Percentiles rank a stretch among this genome's conserved stretches.
phyloP scores from a whole-genome alignment of 2,797 vertebrate genomes.

The Myotis findleyi region DNA sequence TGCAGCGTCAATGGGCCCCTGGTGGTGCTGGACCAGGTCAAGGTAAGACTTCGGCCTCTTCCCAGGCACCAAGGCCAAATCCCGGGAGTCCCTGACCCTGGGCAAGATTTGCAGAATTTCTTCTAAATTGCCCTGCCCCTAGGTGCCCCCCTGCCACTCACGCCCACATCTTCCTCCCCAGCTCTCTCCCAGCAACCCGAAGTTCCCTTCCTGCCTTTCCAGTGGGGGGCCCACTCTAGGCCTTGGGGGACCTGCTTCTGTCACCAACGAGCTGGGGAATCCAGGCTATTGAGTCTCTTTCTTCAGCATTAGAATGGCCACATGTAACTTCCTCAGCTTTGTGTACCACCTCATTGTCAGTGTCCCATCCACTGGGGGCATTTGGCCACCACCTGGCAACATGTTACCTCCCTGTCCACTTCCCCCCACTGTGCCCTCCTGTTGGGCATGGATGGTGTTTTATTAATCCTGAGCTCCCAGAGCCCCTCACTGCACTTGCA shows the following conservation, averaged over 20 bases:
- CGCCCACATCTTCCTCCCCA: background rate
- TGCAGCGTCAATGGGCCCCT: constrained; percentile 89
- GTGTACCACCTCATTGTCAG: background rate
- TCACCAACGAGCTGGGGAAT: background rate
- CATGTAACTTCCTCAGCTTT: background rate
- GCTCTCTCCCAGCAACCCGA: background rate
- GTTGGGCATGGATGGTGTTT: rapidly evolving
- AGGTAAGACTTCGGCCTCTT: constrained; percentile 81
- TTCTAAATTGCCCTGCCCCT: background rate
- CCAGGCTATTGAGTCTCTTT: background rate
- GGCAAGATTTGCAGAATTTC: background rate
- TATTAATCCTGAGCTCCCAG: background rate
- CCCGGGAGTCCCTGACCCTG: background rate
- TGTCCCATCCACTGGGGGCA: background rate
- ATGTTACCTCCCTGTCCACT: background rate
- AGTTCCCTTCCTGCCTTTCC: background rate
- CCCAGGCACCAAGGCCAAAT: background rate
- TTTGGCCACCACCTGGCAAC: background rate
- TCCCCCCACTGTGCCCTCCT: background rate
- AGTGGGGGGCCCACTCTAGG: background rate
- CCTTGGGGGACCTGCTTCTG: background rate
- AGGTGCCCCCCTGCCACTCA: background rate
- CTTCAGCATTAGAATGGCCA: background rate
- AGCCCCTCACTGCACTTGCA: background rate
- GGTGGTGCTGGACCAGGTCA: constrained; percentile 90